These are phyloP conservation scores for Penaeus vannamei DNA, from an alignment of 1,140 invertebrate species.

Conservation along the genomic window DNA sequence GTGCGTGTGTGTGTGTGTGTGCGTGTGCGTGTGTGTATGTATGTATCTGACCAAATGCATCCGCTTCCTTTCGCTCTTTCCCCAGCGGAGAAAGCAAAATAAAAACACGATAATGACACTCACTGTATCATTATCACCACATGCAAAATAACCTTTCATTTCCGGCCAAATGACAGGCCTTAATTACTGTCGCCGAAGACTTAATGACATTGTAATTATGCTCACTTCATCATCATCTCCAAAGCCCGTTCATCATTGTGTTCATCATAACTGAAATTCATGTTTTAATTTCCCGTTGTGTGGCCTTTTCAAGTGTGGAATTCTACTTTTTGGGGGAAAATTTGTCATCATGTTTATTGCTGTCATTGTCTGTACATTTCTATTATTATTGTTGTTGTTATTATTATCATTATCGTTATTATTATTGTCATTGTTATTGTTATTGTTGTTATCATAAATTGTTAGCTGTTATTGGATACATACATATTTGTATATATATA, in stretches of 20 bases:
- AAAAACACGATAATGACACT: too few species aligned
- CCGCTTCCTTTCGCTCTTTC: too few species aligned
- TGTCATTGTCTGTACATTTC: neutral
- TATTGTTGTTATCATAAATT: neutral
- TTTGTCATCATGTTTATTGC: conserved; percentile 13
- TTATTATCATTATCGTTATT: neutral
- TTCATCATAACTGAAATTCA: neutral
- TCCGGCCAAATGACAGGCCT: too few species aligned
- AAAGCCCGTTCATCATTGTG: too few species aligned
- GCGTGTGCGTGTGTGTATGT: conserved; percentile 29
- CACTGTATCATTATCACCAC: too few species aligned
- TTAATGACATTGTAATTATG: too few species aligned
- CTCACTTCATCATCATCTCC: too few species aligned
- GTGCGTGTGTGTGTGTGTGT: conserved; percentile 31
- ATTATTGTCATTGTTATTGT: neutral
- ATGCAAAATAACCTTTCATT: too few species aligned
- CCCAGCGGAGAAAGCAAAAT: too few species aligned
- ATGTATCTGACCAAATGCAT: neutral
- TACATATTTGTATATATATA: neutral
- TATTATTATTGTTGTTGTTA: neutral
- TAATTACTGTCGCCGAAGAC: too few species aligned
- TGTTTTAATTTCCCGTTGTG: neutral
- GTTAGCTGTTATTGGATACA: neutral
- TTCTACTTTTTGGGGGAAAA: neutral
- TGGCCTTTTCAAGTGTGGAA: neutral